Evolutionary conservation across 1,140 invertebrate genomes (phyloP).

Genomic region (Araneus ventricosus): DNA sequence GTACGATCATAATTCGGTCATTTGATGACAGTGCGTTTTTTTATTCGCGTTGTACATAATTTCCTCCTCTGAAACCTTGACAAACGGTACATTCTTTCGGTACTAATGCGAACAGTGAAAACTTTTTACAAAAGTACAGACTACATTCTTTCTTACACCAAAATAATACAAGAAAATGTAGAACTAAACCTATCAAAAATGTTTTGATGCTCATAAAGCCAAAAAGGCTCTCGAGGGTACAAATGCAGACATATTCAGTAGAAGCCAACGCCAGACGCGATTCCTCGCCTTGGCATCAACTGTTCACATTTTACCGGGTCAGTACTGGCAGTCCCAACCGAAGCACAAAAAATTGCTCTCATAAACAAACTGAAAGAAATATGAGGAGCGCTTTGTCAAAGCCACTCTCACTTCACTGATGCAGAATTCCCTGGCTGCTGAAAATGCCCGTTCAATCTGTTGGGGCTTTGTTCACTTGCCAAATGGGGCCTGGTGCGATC

Average conservation of each 20-base stretch:
- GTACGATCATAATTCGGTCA: too few relatives aligned
- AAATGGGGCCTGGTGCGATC: constrained; percentile 13
- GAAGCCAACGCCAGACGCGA: background rate
- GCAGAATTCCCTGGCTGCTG: background rate
- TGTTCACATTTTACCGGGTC: background rate
- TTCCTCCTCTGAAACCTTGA: too few relatives aligned
- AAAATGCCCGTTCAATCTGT: background rate
- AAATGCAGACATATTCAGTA: background rate
- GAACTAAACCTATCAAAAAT: too few relatives aligned
- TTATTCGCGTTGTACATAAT: too few relatives aligned
- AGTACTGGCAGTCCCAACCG: background rate
- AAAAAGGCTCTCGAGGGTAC: background rate
- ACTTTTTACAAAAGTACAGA: too few relatives aligned
- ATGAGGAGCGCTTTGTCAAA: background rate
- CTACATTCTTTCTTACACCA: too few relatives aligned
- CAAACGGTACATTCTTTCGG: too few relatives aligned
- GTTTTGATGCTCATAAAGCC: too few relatives aligned
- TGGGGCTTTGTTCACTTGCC: constrained; percentile 3
- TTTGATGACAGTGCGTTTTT: too few relatives aligned
- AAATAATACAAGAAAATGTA: too few relatives aligned
- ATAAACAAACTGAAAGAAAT: background rate
- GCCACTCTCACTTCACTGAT: background rate
- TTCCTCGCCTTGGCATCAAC: background rate
- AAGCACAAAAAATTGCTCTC: constrained; percentile 13
- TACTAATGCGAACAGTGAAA: too few relatives aligned